Conservation (phyloP, 2,797 vertebrate genomes). For the Chaenodraco wilsoni region DNA sequence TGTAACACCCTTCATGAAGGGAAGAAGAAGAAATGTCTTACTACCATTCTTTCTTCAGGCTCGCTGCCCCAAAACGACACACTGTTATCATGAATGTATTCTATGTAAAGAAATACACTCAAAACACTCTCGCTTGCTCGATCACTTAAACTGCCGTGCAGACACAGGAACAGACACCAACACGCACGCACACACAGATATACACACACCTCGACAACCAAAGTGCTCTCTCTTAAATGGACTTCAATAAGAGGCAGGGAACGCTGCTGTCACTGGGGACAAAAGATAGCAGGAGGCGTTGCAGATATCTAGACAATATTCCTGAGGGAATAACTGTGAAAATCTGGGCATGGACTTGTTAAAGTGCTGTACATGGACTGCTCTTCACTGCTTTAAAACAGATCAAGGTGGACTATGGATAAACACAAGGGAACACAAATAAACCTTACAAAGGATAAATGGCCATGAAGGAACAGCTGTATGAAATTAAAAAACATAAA, state of each 20-base stretch:
- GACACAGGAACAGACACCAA: conserved; percentile 50
- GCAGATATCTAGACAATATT: conserved; percentile 78
- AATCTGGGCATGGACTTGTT: conserved; percentile 74
- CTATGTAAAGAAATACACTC: conserved; percentile 67
- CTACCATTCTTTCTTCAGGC: conserved; percentile 57
- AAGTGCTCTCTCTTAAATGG: conserved; percentile 88
- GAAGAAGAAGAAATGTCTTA: conserved; percentile 27
- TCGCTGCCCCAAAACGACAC: conserved; percentile 65
- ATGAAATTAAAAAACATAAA: conserved; percentile 61
- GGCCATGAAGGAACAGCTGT: conserved; percentile 78
- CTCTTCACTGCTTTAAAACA: conserved; percentile 62
- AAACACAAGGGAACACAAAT: conserved; percentile 73
- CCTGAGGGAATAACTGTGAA: conserved; percentile 80
- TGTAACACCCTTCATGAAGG: conserved; percentile 27
- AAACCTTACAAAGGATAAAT: conserved; percentile 80
- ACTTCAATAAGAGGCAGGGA: conserved; percentile 81
- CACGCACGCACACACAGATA: conserved; percentile 43
- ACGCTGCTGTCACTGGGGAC: conserved; percentile 76
- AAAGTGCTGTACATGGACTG: conserved; percentile 64
- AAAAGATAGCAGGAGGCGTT: conserved; percentile 72
- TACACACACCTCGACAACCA: conserved; percentile 83
- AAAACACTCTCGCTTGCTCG: conserved; percentile 57
- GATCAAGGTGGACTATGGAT: conserved; percentile 67
- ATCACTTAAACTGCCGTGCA: conserved; percentile 69
- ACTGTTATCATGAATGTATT: conserved; percentile 85